Evolutionary conservation across 2,797 vertebrate genomes (phyloP).

Genomic region (Poliocrania exsul): DNA sequence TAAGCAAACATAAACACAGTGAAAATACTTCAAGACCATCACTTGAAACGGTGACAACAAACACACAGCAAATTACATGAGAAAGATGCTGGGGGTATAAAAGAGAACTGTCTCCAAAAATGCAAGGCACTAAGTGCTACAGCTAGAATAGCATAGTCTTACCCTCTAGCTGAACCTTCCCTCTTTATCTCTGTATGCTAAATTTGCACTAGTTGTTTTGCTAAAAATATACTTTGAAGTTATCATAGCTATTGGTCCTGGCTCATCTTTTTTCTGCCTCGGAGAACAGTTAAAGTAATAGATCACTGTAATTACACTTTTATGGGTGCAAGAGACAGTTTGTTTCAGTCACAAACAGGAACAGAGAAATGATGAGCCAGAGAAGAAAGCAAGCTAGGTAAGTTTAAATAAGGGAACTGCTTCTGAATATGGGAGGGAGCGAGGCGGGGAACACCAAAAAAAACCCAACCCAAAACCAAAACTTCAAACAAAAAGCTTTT

Average conservation of each 20-base stretch:
- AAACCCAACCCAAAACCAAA: background rate
- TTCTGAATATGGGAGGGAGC: background rate
- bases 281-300: constrained; percentile 46
- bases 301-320: constrained; percentile 35
- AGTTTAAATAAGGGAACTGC: background rate
- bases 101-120: background rate
- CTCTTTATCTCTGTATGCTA: constrained; percentile 56
- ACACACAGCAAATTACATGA: background rate
- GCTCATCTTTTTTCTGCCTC: background rate
- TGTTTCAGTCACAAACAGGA: constrained; percentile 11
- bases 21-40: constrained; percentile 30
- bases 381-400: background rate
- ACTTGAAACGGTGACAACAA: constrained; percentile 1
- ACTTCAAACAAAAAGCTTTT: fast-evolving
- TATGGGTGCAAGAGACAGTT: background rate
- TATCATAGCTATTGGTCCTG: constrained; percentile 53
- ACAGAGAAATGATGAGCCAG: background rate
- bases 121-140: background rate
- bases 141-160: constrained; percentile 28
- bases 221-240: constrained; percentile 58
- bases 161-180: constrained; percentile 45
- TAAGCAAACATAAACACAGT: background rate
- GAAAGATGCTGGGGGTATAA: background rate
- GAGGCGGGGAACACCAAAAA: background rate
- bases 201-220: constrained; percentile 46